Evolutionary conservation across 2,888 invertebrate genomes (phyloP).

Genomic region (Dimorphilus gyrociliatus): DNA sequence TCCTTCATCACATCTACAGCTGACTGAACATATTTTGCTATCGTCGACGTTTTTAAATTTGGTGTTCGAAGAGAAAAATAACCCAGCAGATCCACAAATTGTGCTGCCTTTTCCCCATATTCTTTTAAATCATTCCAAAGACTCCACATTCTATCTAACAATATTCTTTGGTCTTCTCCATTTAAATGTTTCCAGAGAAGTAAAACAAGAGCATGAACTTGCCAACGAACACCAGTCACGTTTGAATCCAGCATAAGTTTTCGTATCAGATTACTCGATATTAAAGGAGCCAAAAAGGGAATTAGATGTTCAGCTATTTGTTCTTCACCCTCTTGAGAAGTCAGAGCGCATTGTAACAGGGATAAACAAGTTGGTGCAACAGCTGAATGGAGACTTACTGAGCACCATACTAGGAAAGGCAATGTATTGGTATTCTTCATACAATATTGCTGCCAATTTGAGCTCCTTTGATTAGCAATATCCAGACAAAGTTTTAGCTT

Average conservation of each 20-base stretch:
- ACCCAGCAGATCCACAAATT: constrained; percentile 87
- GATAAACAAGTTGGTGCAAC: constrained; percentile 79
- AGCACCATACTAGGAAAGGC: constrained; percentile 59
- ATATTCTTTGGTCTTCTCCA: constrained; percentile 57
- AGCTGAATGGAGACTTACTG: constrained; percentile 68
- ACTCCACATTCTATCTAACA: constrained; percentile 71
- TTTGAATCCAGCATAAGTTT: constrained; percentile 84
- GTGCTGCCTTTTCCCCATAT: constrained; percentile 81
- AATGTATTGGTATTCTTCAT: constrained; percentile 41
- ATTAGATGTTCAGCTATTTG: no score
- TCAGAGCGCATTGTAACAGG: constrained; percentile 60
- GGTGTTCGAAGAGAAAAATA: constrained; percentile 71
- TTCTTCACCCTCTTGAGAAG: constrained; percentile 22
- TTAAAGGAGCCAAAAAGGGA: no score
- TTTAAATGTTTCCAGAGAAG: constrained; percentile 35
- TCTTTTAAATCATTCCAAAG: constrained; percentile 76
- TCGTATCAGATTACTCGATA: no score
- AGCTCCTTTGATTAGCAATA: constrained; percentile 71
- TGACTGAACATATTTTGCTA: constrained; percentile 57
- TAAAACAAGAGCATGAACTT: constrained; percentile 54
- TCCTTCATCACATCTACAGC: constrained; percentile 66
- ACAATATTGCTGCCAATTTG: constrained; percentile 71
- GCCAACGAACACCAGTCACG: constrained; percentile 80
- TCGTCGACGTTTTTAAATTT: constrained; percentile 10
- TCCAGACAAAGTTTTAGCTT: constrained; percentile 85